Evolutionary conservation across 2,888 invertebrate species (phyloP), one percentile per base, ranked within the genome.

Genomic region (Lamproptera curius): DNA sequence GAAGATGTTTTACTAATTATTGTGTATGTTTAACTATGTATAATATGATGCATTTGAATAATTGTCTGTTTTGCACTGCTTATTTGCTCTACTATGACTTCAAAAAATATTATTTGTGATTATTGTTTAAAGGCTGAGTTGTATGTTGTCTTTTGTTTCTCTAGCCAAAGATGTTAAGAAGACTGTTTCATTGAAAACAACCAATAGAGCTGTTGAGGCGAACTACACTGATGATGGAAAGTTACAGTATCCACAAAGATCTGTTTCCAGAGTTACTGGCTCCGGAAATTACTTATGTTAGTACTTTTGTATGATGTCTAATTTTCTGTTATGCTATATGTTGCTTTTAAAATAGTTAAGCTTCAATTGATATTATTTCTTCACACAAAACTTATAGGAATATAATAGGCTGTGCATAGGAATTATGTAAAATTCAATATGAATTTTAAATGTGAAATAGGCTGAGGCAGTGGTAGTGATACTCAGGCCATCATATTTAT

Each of bases 271-370:
- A 54, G 54, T 72, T 42, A 55, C 63, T 44, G 70, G 53, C 53
- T 52, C 65, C 50, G 42, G 63, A 28, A 78, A 72, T n/a, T 11
- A 31, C 13, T 31, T 28, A 63, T 60, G 82, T 80, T 57, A 61
- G 69, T 69, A 40, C 23, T 36, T 6, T 35, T 5, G 11, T 41
- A n/a, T 40, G 5, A 11, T 44, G n/a, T n/a, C n/a, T n/a, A n/a
- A n/a, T n/a, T n/a, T n/a, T n/a, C n/a, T n/a, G n/a, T n/a, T n/a
- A n/a, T n/a, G n/a, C n/a, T n/a, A n/a, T n/a, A n/a, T n/a, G n/a
- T n/a, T n/a, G n/a, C n/a, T n/a, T n/a, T 13, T 42, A 31, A 23
- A 23, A 6, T 23, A 23, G 4, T 23, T 6, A 23, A 23, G 8
- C 23, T 23, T 4, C 8, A 8, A 4, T 23, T 23, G 23, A 23